These are phyloP conservation scores for Microtus oregoni DNA, from an alignment of 2,113 vertebrate species.

Conservation along the genomic window DNA sequence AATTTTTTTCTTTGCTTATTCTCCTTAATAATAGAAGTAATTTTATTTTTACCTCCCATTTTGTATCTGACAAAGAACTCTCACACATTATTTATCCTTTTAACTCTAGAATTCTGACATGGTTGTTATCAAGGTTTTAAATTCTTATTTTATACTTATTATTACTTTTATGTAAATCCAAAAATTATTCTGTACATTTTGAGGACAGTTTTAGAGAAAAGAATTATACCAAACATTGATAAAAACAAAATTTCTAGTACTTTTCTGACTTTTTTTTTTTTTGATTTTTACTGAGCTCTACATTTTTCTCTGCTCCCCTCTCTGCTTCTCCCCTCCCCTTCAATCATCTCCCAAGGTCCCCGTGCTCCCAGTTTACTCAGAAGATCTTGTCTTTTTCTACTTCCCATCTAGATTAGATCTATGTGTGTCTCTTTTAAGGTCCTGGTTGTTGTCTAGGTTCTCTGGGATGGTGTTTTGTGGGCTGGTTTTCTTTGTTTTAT, in stretches of 20 bases:
- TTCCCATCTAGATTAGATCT: no score
- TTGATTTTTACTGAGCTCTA: no score
- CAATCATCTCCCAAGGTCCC: no score
- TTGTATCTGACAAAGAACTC: background rate
- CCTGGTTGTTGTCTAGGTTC: no score
- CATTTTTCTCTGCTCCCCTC: no score
- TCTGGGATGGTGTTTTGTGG: no score
- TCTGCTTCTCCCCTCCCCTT: no score
- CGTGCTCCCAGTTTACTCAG: no score
- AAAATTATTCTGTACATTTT: slow-evolving; percentile 18
- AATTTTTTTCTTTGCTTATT: slow-evolving; percentile 10
- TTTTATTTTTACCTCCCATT: slow-evolving; percentile 28
- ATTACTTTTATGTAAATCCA: background rate
- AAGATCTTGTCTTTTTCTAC: no score
- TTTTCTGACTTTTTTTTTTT: slow-evolving; percentile 27
- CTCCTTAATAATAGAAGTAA: slow-evolving; percentile 30
- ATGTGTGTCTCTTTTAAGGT: no score
- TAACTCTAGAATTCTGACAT: slow-evolving; percentile 44
- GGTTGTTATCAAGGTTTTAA: background rate
- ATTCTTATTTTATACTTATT: slow-evolving; percentile 30
- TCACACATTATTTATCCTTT: slow-evolving; percentile 26
- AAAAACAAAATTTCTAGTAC: background rate
- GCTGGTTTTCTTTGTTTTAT: no score
- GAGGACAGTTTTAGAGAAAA: slow-evolving; percentile 31
- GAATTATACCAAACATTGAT: background rate